Conservation (phyloP, 1,140 invertebrate genomes). For the Grapholita molesta region DNA sequence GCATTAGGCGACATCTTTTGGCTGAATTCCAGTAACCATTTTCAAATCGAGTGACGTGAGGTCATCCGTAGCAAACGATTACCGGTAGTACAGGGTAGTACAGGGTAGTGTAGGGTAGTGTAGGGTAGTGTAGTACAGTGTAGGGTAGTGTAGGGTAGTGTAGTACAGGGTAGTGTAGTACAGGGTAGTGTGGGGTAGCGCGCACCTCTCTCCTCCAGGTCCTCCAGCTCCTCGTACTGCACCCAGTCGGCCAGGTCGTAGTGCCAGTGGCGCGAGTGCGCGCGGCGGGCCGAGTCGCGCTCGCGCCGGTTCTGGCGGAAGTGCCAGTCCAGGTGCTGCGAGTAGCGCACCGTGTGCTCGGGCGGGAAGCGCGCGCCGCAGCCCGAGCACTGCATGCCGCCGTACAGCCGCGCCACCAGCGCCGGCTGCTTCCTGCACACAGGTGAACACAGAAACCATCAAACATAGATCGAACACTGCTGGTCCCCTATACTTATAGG, state of each 20-base stretch:
- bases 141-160: too few relatives aligned
- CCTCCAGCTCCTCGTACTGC: constrained; percentile 96
- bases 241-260: constrained; percentile 95
- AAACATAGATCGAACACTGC: too few relatives aligned
- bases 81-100: too few relatives aligned
- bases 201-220: constrained; percentile 92
- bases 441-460: too few relatives aligned
- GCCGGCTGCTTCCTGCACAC: constrained; percentile 82
- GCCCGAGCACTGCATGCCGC: constrained; percentile 95
- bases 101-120: constrained; percentile 80
- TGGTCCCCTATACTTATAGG: too few relatives aligned
- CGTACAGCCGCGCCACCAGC: constrained; percentile 85
- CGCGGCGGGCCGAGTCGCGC: constrained; percentile 89
- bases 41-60: too few relatives aligned
- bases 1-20: too few relatives aligned
- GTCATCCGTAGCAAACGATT: too few relatives aligned
- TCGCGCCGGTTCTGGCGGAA: constrained; percentile 95
- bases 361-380: constrained; percentile 95
- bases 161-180: too few relatives aligned
- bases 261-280: constrained; percentile 92
- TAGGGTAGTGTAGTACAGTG: too few relatives aligned
- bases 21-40: too few relatives aligned
- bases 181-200: constrained; percentile 80
- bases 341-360: constrained; percentile 92
- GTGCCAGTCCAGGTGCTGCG: constrained; percentile 98